Percentiles rank a stretch among this genome's conserved stretches.
These are phyloP conservation scores for Tridacna crocea DNA, from an alignment of 2,888 invertebrate genomes.

Conservation along the genomic window DNA sequence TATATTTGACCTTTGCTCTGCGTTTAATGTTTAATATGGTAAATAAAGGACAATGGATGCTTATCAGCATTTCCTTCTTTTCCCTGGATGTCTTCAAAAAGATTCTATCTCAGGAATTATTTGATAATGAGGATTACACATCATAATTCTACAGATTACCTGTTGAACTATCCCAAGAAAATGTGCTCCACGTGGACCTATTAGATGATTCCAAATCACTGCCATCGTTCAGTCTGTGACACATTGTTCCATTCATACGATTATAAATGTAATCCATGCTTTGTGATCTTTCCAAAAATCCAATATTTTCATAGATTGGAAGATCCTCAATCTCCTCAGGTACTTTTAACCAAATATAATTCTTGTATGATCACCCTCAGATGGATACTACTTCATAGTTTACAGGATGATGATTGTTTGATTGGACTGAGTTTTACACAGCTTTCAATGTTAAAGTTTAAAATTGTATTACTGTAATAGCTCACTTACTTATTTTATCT, in stretches of 20 bases:
- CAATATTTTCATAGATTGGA: conserved; percentile 24
- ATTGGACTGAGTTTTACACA: too few relatives aligned
- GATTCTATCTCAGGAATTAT: too few relatives aligned
- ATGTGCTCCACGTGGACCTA: conserved; percentile 1
- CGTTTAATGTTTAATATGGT: too few relatives aligned
- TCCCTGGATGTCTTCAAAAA: too few relatives aligned
- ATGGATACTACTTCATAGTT: neutral
- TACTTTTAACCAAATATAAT: neutral
- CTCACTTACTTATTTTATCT: too few relatives aligned
- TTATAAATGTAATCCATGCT: conserved; percentile 28
- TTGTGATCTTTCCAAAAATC: conserved; percentile 23
- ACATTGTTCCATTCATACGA: neutral
- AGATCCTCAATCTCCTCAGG: neutral
- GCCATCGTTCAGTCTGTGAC: conserved; percentile 6
- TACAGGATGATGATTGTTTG: neutral
- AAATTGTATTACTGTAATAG: too few relatives aligned
- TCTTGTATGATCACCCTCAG: neutral
- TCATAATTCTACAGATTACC: neutral
- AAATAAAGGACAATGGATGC: too few relatives aligned
- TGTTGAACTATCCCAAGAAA: conserved; percentile 2
- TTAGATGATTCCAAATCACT: neutral
- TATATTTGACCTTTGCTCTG: too few relatives aligned
- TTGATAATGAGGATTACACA: too few relatives aligned
- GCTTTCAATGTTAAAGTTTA: too few relatives aligned
- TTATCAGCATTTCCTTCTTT: too few relatives aligned